A percentile compares a stretch with the other conserved stretches of the same genome.
phyloP scores from a whole-genome alignment of 2,888 invertebrate genomes.

The Cryptus viduatorius region DNA sequence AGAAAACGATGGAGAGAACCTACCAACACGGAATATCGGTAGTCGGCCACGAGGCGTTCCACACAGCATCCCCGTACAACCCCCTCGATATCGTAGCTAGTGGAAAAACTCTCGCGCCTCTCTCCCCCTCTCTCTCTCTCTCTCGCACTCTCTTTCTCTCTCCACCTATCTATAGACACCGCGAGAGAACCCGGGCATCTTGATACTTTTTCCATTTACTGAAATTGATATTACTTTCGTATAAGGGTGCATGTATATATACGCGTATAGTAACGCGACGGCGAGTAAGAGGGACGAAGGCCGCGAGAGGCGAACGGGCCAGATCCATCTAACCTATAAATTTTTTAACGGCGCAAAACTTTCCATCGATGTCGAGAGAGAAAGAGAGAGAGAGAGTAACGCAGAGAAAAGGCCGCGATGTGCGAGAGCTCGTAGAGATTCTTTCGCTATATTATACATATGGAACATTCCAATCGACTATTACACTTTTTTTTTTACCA shows the following conservation, averaged over 20 bases:
- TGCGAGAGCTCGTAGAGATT: constrained; percentile 31
- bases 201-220: constrained; percentile 83
- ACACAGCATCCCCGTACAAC: constrained; percentile 23
- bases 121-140: constrained; percentile 32
- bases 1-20: neutral
- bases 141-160: constrained; percentile 37
- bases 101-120: constrained; percentile 51
- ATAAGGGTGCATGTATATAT: constrained; percentile 69
- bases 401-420: constrained; percentile 22
- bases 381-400: neutral
- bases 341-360: constrained; percentile 74
- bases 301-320: constrained; percentile 43
- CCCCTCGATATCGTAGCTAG: constrained; percentile 8
- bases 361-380: constrained; percentile 60
- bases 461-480: constrained; percentile 62
- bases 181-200: constrained; percentile 73
- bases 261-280: constrained; percentile 46
- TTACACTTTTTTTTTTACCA: neutral
- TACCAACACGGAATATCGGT: constrained; percentile 17
- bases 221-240: constrained; percentile 82
- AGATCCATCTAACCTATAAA: constrained; percentile 76
- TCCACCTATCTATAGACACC: constrained; percentile 55
- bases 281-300: constrained; percentile 34
- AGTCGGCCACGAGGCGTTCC: constrained; percentile 21
- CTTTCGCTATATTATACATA: constrained; percentile 39